Conservation (phyloP, 2,888 invertebrate species). For the Amblyteles armatorius region DNA sequence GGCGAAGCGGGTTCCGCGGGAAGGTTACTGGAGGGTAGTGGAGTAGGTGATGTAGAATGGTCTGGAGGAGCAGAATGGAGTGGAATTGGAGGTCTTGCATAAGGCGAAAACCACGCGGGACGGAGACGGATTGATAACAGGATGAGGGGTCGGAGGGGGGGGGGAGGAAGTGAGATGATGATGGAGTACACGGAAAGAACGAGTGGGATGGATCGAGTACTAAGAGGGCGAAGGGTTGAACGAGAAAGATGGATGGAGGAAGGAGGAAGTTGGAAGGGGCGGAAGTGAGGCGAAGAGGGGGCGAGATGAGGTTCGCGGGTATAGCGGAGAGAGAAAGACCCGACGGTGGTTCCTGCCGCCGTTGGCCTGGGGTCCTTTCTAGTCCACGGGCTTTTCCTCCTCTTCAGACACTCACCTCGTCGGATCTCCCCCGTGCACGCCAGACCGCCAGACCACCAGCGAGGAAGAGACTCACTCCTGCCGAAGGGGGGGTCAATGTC, state of each 20-base stretch:
- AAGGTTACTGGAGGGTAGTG: conserved; percentile 23
- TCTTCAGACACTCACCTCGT: conserved; percentile 62
- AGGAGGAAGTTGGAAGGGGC: conserved; percentile 40
- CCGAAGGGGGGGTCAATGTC: conserved; percentile 69
- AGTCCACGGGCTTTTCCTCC: conserved; percentile 60
- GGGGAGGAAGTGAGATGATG: conserved; percentile 55
- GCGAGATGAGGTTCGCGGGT: conserved; percentile 33
- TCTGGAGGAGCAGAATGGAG: conserved; percentile 33
- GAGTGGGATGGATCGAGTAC: conserved; percentile 48
- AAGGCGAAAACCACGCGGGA: conserved; percentile 18
- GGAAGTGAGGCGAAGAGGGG: conserved; percentile 29
- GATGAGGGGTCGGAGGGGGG: conserved; percentile 18
- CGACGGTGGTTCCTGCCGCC: conserved; percentile 53
- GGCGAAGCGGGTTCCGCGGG: neutral
- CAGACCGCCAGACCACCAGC: conserved; percentile 59
- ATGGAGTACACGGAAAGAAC: conserved; percentile 53
- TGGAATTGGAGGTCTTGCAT: conserved; percentile 40
- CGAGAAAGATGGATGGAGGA: conserved; percentile 43
- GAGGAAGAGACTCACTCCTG: conserved; percentile 62
- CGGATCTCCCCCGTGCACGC: conserved; percentile 44
- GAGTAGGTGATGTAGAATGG: conserved; percentile 40
- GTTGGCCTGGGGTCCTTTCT: conserved; percentile 37
- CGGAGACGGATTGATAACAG: conserved; percentile 15
- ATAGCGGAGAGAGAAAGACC: conserved; percentile 21
- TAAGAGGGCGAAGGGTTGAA: conserved; percentile 29